Base-by-base conservation (phyloP, 2,888 invertebrate genomes). In the Spatulosminthurus flaviceps region DNA sequence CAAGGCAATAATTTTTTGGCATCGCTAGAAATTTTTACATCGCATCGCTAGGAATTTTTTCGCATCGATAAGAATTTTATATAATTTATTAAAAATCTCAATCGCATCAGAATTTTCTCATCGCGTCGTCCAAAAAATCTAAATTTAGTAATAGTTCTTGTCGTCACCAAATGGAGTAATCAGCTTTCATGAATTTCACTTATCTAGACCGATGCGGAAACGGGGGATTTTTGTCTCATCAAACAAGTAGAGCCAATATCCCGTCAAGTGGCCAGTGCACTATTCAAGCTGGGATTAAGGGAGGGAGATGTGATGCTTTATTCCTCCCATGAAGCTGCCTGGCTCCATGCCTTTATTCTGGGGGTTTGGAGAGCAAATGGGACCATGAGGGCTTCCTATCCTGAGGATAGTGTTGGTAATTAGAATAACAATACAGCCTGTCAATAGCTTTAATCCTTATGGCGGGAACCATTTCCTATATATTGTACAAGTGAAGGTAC, bases 321-420 rank as follows among this genome's bases (percentile, higher is more conserved):
- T 41, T 42, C 28, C 21, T 73, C 78, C 0, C 74, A 79, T 29
- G 66, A 79, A 19, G 64, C 41, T 16, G 22, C 77, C 5, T 29
- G 77, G 28, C 28, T 81, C 2, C 79, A 81, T 34, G 16, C 51
- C 0, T 70, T 81, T 21, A 73, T 81, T 1, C 1, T 79, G 0
- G 81, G 81, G 16, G 67, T 78, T 41, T 81, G 81, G 81, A 60
- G 81, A 29, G 79, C 81, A 9, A 78, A 78, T 69, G 81, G 79
- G 34, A 67, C 70, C 0, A 34, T 81, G 28, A 64, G 81, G 16
- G 67, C 81, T 43, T 43, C 51, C 16, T 80, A 80, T 26, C 80
- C 80, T 1, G 80, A 80, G 22, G 80, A 80, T n/a, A 77, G 29
- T 13, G 29, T 24, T 60, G 78, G 78, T 78, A 16, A 26, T 19